Evolutionary conservation across 2,888 invertebrate species (phyloP).

Genomic region (Mesorhabditis sp.): DNA sequence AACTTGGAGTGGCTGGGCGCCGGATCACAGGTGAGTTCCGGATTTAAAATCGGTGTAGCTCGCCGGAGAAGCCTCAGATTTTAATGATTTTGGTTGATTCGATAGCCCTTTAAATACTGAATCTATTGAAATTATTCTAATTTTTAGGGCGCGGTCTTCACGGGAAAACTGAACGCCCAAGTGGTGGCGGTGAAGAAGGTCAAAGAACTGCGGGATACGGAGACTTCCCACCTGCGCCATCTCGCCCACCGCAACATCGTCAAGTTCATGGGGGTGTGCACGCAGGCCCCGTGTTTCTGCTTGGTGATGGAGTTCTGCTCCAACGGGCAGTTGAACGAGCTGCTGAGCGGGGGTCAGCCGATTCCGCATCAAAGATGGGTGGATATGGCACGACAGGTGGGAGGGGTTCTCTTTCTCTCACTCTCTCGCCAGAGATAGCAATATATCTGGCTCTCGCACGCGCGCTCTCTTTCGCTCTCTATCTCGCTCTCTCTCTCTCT

Average conservation of each 20-base stretch:
- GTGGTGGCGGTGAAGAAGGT: conserved; percentile 95
- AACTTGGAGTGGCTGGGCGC: conserved; percentile 86
- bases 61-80: too few relatives aligned
- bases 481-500: too few relatives aligned
- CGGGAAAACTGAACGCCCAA: conserved; percentile 72
- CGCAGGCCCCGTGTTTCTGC: conserved; percentile 83
- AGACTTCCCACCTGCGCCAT: conserved; percentile 83
- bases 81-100: too few relatives aligned
- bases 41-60: neutral
- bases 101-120: too few relatives aligned
- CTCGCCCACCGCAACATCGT: conserved; percentile 93
- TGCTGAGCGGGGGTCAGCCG: neutral
- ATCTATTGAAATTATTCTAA: neutral
- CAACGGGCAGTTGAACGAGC: conserved; percentile 84
- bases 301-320: conserved; percentile 98
- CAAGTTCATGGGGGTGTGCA: conserved; percentile 75
- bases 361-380: neutral
- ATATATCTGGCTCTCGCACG: too few relatives aligned
- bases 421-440: too few relatives aligned
- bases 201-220: conserved; percentile 82
- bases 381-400: neutral
- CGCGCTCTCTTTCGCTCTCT: too few relatives aligned
- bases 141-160: conserved; percentile 8
- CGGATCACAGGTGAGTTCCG: conserved; percentile 77
- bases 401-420: neutral